Evolutionary conservation across 1,140 invertebrate genomes (phyloP).

Genomic region (Xylocopa sonorina): DNA sequence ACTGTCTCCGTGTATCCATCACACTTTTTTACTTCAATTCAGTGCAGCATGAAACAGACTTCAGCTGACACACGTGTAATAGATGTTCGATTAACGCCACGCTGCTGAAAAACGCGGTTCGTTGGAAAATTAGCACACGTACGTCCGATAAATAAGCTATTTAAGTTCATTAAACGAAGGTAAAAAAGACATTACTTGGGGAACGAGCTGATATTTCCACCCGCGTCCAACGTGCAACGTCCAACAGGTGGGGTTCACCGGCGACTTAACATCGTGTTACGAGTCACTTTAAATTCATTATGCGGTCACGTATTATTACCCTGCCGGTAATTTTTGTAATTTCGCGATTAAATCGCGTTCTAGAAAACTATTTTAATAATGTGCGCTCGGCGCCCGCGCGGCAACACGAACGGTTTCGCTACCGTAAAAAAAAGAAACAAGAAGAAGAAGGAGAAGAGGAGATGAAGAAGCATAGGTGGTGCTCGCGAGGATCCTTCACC

Average conservation of each 20-base stretch:
- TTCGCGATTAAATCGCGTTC: conserved; percentile 43
- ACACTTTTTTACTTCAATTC: no score
- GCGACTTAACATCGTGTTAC: not conserved
- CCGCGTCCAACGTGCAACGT: not conserved
- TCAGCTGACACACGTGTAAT: no score
- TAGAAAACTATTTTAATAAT: conserved; percentile 40
- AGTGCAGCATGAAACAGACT: no score
- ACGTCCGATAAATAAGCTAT: no score
- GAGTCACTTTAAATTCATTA: conserved; percentile 36
- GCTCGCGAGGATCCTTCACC: conserved; percentile 71
- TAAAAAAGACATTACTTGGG: no score
- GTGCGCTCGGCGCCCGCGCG: not conserved
- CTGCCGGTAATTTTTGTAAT: conserved; percentile 39
- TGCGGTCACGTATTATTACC: conserved; percentile 44
- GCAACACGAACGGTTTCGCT: not conserved
- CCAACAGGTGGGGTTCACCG: not conserved
- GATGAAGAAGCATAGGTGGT: conserved; percentile 32
- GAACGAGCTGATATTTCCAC: not conserved
- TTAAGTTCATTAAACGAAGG: not conserved
- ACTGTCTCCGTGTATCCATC: no score
- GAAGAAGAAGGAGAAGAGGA: not conserved
- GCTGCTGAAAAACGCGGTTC: no score
- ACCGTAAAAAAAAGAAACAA: not conserved
- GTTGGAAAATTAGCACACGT: no score
- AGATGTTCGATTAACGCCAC: no score